Evolutionary conservation across 2,113 vertebrate species (phyloP).

Genomic region (Lophochroa leadbeateri): DNA sequence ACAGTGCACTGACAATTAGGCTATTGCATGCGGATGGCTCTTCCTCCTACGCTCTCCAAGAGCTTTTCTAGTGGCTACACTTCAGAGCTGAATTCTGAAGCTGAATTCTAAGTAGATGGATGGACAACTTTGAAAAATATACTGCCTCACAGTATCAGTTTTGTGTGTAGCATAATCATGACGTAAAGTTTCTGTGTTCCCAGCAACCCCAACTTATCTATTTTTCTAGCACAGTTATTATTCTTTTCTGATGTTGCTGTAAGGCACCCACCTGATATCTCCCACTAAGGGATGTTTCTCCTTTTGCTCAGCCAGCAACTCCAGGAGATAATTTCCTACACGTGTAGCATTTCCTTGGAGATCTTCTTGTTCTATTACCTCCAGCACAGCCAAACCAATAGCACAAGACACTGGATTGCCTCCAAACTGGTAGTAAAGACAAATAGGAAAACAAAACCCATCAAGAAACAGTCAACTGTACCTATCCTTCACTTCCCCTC

Average conservation of each 20-base stretch:
- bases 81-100: background rate
- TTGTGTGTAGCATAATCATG: background rate
- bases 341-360: constrained; percentile 86
- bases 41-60: background rate
- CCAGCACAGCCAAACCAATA: constrained; percentile 89
- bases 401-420: constrained; percentile 97
- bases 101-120: background rate
- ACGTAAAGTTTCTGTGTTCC: background rate
- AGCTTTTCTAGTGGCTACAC: background rate
- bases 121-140: background rate
- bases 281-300: constrained; percentile 89
- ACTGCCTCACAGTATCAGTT: background rate
- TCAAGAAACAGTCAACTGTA: background rate
- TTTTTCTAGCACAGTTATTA: background rate
- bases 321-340: constrained; percentile 84
- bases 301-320: constrained; percentile 82
- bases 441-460: background rate
- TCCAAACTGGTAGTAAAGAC: constrained; percentile 82
- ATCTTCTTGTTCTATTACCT: constrained; percentile 90
- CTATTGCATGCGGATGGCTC: background rate
- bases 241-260: background rate
- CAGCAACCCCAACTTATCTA: background rate
- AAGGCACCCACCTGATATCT: constrained; percentile 81
- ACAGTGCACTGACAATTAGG: background rate
- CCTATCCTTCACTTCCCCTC: background rate